Conservation (phyloP, 2,797 vertebrate species). For the Rallus crepitans region DNA sequence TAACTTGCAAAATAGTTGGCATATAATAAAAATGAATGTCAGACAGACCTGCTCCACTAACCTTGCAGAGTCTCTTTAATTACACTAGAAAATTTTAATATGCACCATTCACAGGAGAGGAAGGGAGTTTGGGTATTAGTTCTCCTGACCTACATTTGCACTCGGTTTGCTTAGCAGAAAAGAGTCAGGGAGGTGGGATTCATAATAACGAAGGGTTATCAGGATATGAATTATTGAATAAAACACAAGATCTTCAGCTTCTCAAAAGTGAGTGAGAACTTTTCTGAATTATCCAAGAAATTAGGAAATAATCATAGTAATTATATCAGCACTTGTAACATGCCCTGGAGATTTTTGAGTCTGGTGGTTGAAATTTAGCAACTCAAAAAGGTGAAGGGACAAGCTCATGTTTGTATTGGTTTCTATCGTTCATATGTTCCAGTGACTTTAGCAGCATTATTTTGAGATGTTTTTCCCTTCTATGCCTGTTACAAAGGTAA, state of each 20-base stretch:
- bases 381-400: background rate
- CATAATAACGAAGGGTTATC: background rate
- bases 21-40: constrained; percentile 5
- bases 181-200: background rate
- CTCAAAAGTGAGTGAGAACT: background rate
- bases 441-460: background rate
- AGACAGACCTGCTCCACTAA: constrained; percentile 12
- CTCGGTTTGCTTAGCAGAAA: background rate
- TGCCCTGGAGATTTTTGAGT: background rate
- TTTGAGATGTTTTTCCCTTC: background rate
- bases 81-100: constrained; percentile 1
- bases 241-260: background rate
- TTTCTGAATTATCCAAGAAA: background rate
- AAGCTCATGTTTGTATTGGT: background rate
- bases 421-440: background rate
- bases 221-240: background rate
- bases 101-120: background rate
- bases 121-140: background rate
- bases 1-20: background rate
- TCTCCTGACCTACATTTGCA: constrained; percentile 33
- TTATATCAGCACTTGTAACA: background rate
- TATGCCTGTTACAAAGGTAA: background rate
- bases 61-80: constrained; percentile 9
- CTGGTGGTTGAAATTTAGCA: background rate
- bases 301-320: background rate